Base-by-base conservation (phyloP, 2,797 vertebrate species). In the Silurus lanzhouensis region DNA sequence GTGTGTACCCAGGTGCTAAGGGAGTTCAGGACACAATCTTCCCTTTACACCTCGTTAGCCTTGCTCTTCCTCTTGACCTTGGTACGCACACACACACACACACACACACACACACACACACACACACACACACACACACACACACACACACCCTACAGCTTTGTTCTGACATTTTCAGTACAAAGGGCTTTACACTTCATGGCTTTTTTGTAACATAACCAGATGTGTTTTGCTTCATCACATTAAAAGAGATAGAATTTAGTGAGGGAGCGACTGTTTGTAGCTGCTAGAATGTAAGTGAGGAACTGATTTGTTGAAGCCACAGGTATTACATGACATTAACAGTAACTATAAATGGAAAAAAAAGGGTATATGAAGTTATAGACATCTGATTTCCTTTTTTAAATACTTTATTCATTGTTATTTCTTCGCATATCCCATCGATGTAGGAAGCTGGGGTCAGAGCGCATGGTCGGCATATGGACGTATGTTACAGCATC, bases 11-110 rank as follows among this genome's bases (percentile, higher is more conserved):
- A 77, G 75, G 75, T 60, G 75, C 75, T 60, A 6, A 38, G 72
- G n/a, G 72, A 55, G n/a, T 46, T 55, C 13, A 27, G 55, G 55
- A 77, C 52, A 38, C 25, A 60, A 17, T 5, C 52, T 31, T 77
- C 60, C 10, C 27, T 78, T 78, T 78, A 78, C 75, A 78, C 55
- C 19, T 78, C 57, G 75, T 78, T 78, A 78, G 75, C 57, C 57
- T 78, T 78, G 75, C 27, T 61, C 31, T 38, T 61, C 31, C 57
- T n/a, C 19, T 55, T 78, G 57, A 78, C 75, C 57, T 78, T 78
- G 27, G 10, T 10, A 22, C 27, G 20, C 0, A 9, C 71, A 12
- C 22, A 57, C 48, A 31, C 48, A 13, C 44, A 22, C 70, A 27
- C 46, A 15, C 22, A 3, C 38, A 14, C 44, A n/a, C 38, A 22